Base-by-base conservation (phyloP, 2,113 vertebrate genomes). In the Crypturellus undulatus region DNA sequence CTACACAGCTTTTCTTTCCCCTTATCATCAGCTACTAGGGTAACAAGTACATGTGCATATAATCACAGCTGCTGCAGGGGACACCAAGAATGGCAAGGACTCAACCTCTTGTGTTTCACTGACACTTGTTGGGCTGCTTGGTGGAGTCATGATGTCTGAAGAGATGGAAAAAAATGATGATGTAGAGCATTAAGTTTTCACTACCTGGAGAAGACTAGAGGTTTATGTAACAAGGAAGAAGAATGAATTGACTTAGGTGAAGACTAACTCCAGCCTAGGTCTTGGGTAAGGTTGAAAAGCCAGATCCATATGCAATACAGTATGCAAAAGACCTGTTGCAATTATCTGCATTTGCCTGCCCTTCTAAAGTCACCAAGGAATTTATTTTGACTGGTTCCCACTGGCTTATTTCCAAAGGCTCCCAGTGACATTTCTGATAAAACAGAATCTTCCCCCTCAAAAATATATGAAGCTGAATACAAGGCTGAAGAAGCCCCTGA, bases 1-100 rank as follows among this genome's bases (percentile, higher is more conserved):
- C 47, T 17, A 9, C 15, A 17, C 25, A 54, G 28, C 15, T 14
- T 91, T 91, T 87, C 56, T 71, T 92, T 24, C n/a, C 34, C 47
- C 9, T 75, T 26, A 7, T 2, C 12, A 20, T 77, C 22, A 59
- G 42, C 56, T 12, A 4, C 62, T 52, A 84, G 47, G 79, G 78
- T 78, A 72, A 13, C 47, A 69, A 84, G 73, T 36, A 63, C 71
- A 30, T 3, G 15, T 7, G 12, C 70, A 38, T 68, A 67, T 84
- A 42, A 81, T 89, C 81, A 52, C 72, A 87, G 64, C 52, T 89
- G 60, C 69, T 90, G 60, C 75, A 92, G 92, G 78, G 65, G 92
- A 42, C n/a, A 79, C 62, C 34, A 64, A 52, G 42, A 63, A 60
- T 5, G 43, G 62, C 70, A 89, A 70, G 47, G 84, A 71, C 62